Percentiles rank a stretch among this genome's conserved stretches.
These are phyloP conservation scores for Palloptera scutellata DNA, from an alignment of 2,888 invertebrate species.

Conservation along the genomic window DNA sequence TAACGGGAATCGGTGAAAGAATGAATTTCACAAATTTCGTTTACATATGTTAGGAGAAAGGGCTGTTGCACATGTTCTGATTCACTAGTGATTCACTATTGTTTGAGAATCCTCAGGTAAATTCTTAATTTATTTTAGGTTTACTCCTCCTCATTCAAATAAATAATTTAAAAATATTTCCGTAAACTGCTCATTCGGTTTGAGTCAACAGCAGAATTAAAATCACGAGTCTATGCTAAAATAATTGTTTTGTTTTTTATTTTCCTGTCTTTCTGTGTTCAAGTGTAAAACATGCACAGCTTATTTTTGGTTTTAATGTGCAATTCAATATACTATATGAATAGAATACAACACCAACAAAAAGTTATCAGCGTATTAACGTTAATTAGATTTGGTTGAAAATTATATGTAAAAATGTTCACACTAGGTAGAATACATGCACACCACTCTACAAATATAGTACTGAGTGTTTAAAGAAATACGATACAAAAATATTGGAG, in stretches of 20 bases:
- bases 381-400: constrained; percentile 31
- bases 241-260: constrained; percentile 6
- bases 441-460: not conserved
- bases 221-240: constrained; percentile 28
- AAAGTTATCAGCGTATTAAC: constrained; percentile 25
- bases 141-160: too few relatives aligned
- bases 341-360: constrained; percentile 8
- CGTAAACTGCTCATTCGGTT: too few relatives aligned
- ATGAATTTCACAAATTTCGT: too few relatives aligned
- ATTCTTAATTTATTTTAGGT: too few relatives aligned
- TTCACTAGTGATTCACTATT: too few relatives aligned
- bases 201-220: not conserved
- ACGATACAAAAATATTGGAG: too few relatives aligned
- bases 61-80: too few relatives aligned
- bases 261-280: constrained; percentile 2
- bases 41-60: too few relatives aligned
- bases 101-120: too few relatives aligned
- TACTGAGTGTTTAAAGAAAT: too few relatives aligned
- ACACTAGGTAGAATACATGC: not conserved
- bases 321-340: not conserved
- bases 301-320: constrained; percentile 9
- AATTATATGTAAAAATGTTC: constrained; percentile 9
- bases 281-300: not conserved
- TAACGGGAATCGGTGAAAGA: too few relatives aligned
- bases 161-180: too few relatives aligned